These are phyloP conservation scores for Ptilonorhynchus violaceus DNA, from an alignment of 2,113 vertebrate genomes.

Conservation along the genomic window DNA sequence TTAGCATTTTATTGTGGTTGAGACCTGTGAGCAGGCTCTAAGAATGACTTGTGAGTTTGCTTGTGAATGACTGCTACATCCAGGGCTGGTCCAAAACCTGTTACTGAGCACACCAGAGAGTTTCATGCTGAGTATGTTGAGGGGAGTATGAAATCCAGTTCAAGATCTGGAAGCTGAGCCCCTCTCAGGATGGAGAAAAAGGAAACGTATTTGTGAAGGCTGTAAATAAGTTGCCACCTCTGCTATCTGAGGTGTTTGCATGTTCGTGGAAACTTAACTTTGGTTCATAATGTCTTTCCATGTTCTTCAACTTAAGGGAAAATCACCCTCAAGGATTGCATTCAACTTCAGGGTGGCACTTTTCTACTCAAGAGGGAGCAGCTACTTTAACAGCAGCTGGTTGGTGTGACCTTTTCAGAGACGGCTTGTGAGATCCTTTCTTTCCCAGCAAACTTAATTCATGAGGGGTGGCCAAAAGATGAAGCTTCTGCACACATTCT, in stretches of 20 bases:
- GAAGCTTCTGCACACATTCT: not conserved
- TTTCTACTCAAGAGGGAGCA: not conserved
- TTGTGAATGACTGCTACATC: not conserved
- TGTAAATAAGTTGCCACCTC: not conserved
- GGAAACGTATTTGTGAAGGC: not conserved
- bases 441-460: not conserved
- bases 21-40: not conserved
- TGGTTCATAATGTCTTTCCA: not conserved
- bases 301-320: not conserved
- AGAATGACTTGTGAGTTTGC: not conserved
- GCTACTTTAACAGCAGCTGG: not conserved
- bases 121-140: not conserved
- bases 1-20: not conserved
- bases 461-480: not conserved
- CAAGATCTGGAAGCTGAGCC: not conserved
- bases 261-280: not conserved
- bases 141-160: not conserved
- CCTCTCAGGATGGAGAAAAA: not conserved
- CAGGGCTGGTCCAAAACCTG: not conserved
- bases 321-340: not conserved
- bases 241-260: not conserved
- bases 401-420: not conserved
- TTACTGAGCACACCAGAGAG: not conserved
- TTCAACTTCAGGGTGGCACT: not conserved
- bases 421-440: not conserved